Evolutionary conservation across 2,797 vertebrate species (phyloP).

Genomic region (Enteromius mattozi): DNA sequence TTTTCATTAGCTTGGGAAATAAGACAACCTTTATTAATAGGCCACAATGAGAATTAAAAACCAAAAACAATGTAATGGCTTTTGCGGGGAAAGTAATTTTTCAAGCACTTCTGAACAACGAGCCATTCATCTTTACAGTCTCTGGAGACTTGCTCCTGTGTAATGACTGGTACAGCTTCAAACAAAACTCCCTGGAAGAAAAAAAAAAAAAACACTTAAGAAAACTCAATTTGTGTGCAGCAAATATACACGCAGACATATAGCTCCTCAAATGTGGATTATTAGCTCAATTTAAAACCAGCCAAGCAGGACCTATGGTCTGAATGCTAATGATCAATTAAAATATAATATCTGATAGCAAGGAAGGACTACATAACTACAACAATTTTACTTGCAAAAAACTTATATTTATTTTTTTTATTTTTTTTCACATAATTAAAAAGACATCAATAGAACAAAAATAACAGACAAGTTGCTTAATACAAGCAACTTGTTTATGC

Average conservation of each 20-base stretch:
- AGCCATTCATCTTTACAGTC: not conserved
- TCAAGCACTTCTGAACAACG: constrained; percentile 19
- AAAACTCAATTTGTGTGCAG: not conserved
- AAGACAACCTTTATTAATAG: constrained; percentile 9
- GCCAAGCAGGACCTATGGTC: not conserved
- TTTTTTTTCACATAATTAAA: no score
- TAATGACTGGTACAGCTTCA: not conserved
- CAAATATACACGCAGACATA: not conserved
- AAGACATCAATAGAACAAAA: no score
- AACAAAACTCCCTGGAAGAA: not conserved
- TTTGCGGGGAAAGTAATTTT: constrained; percentile 24
- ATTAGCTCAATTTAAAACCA: not conserved
- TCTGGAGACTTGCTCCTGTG: not conserved
- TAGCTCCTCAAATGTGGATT: not conserved
- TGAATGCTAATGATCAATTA: not conserved
- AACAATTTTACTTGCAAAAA: not conserved
- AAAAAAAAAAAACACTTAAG: not conserved
- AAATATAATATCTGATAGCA: not conserved
- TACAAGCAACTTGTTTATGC: no score
- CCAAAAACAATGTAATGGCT: not conserved
- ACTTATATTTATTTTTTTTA: no score
- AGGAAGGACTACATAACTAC: not conserved
- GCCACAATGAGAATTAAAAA: not conserved
- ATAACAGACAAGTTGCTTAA: no score
- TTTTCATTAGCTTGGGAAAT: not conserved